phyloP scores from a whole-genome alignment of 2,797 vertebrate genomes.

The Mormyrops boulengeri region DNA sequence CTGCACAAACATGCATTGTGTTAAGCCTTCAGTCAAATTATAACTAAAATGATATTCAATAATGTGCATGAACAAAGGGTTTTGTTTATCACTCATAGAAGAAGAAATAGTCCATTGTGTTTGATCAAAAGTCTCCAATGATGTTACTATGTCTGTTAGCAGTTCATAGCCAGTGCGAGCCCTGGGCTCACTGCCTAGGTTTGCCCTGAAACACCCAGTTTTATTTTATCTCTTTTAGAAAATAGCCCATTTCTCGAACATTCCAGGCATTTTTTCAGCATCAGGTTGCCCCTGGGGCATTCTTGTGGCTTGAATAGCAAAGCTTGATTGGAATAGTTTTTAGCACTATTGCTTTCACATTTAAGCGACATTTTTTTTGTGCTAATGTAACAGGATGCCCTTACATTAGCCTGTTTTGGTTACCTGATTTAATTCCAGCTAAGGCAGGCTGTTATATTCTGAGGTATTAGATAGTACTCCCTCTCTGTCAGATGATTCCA shows the following conservation, averaged over 20 bases:
- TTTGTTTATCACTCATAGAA: not conserved
- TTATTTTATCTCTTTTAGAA: not conserved
- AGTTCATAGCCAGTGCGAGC: not conserved
- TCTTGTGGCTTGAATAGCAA: not conserved
- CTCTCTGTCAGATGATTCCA: not conserved
- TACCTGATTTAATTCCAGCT: not conserved
- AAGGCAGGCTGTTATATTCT: not conserved
- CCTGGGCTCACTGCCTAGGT: not conserved
- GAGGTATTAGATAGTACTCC: not conserved
- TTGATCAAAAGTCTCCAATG: not conserved
- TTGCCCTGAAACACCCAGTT: not conserved
- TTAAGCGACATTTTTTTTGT: not conserved
- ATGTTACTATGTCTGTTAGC: not conserved
- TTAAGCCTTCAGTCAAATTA: not conserved
- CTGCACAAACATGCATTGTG: constrained; percentile 2
- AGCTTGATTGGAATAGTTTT: not conserved
- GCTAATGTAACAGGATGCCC: not conserved
- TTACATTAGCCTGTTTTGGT: not conserved
- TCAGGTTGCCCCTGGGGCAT: not conserved
- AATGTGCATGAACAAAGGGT: constrained; percentile 6
- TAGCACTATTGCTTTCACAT: not conserved
- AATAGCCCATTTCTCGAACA: not conserved
- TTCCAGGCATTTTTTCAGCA: not conserved
- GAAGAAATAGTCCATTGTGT: not conserved
- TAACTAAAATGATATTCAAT: not conserved